phyloP scores from a whole-genome alignment of 1,140 invertebrate genomes.

The Mycetomoellerius zeteki region DNA sequence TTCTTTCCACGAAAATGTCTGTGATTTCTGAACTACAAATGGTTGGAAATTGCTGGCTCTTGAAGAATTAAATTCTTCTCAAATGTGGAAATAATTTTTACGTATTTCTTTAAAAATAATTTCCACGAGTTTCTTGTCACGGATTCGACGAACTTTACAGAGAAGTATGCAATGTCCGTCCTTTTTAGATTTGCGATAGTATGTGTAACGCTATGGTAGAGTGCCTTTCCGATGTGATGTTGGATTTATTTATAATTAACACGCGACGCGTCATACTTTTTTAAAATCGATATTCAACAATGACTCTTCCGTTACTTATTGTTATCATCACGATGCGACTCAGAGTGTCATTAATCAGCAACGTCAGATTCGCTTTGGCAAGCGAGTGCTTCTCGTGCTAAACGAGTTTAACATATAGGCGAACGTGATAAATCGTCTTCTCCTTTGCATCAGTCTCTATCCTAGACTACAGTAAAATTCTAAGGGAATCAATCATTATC shows the following conservation, averaged over 20 bases:
- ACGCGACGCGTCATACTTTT: not conserved
- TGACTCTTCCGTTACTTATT: constrained; percentile 33
- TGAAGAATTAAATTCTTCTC: not conserved
- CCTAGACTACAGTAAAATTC: constrained; percentile 37
- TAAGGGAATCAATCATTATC: constrained; percentile 52
- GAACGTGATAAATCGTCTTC: constrained; percentile 49
- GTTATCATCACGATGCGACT: not conserved
- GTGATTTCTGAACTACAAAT: not conserved
- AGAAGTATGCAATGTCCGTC: not conserved
- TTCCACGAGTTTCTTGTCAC: not conserved
- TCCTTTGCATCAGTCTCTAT: constrained; percentile 1
- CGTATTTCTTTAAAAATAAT: not conserved
- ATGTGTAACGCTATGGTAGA: not conserved
- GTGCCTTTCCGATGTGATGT: not conserved
- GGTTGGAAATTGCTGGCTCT: not conserved
- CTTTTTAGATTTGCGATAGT: not conserved
- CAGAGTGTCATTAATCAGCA: constrained; percentile 27
- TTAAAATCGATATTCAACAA: not conserved
- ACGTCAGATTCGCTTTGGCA: constrained; percentile 41
- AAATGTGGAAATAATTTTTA: not conserved
- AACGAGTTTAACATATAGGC: constrained; percentile 41
- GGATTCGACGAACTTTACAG: not conserved
- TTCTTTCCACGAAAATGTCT: not conserved
- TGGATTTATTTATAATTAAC: constrained; percentile 42
- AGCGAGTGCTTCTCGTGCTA: constrained; percentile 10